These are phyloP conservation scores for Iguana delicatissima DNA, from an alignment of 2,797 vertebrate genomes.

Conservation along the genomic window DNA sequence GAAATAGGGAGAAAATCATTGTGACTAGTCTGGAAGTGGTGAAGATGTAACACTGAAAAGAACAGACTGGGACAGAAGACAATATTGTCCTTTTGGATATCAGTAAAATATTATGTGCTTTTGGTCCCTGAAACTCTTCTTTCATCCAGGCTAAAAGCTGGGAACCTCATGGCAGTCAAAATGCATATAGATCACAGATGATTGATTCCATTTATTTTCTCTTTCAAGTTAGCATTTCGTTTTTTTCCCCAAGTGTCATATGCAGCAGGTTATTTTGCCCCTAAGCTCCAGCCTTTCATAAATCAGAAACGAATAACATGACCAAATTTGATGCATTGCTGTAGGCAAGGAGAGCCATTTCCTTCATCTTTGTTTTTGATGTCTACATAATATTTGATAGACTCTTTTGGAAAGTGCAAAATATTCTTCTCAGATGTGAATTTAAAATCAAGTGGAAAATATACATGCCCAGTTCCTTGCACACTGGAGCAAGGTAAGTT, in stretches of 20 bases:
- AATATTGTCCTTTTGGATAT: neutral
- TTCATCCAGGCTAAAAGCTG: neutral
- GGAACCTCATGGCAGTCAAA: neutral
- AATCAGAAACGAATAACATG: neutral
- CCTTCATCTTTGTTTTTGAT: neutral
- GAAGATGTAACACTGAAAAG: neutral
- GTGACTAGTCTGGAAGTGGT: neutral
- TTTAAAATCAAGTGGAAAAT: neutral
- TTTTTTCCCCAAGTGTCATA: neutral
- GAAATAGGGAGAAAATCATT: neutral
- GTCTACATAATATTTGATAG: neutral
- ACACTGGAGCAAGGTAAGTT: rapidly evolving
- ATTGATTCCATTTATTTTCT: slow-evolving; percentile 23
- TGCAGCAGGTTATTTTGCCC: neutral
- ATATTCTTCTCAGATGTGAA: neutral
- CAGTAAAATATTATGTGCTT: slow-evolving; percentile 38
- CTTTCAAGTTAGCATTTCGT: neutral
- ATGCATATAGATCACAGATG: neutral
- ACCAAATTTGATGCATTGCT: neutral
- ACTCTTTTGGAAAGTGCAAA: slow-evolving; percentile 4
- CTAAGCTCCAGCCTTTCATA: neutral
- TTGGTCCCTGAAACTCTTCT: neutral
- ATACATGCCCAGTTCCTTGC: neutral
- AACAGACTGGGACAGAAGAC: neutral
- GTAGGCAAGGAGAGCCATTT: neutral